phyloP scores from a whole-genome alignment of 2,888 invertebrate genomes.

The Deroplatys truncata region DNA sequence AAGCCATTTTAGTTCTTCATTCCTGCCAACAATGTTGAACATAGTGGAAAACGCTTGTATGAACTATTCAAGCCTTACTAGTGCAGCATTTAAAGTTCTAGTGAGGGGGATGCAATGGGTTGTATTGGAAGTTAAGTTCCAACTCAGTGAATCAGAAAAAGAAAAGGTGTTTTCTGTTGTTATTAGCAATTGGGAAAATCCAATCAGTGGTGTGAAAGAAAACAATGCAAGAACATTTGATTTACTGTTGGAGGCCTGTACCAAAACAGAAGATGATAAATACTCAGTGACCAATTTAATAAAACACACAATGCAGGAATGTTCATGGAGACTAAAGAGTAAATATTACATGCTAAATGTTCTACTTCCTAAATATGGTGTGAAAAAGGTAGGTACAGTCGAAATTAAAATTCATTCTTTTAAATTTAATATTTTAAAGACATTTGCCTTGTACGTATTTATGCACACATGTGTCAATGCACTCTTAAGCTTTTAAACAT shows the following conservation, averaged over 20 bases:
- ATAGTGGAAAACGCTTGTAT: background rate
- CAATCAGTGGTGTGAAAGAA: constrained; percentile 53
- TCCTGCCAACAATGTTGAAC: background rate
- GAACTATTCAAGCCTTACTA: constrained; percentile 2
- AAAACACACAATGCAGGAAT: constrained; percentile 38
- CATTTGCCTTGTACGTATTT: too few relatives aligned
- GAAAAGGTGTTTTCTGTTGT: constrained; percentile 17
- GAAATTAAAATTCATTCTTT: background rate
- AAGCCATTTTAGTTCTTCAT: background rate
- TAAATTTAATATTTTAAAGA: background rate
- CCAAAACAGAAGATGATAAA: background rate
- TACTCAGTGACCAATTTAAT: constrained; percentile 40
- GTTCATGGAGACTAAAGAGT: constrained; percentile 56
- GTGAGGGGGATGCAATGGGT: background rate
- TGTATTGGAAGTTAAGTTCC: background rate
- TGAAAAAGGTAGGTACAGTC: constrained; percentile 31
- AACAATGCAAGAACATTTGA: constrained; percentile 50
- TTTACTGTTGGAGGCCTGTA: constrained; percentile 28
- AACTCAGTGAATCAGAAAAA: background rate
- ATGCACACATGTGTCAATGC: too few relatives aligned
- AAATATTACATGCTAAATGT: constrained; percentile 56
- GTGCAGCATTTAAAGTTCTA: constrained; percentile 8
- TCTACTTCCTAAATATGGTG: constrained; percentile 41
- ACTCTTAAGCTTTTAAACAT: too few relatives aligned
- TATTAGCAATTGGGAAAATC: constrained; percentile 55